Evolutionary conservation across 2,797 vertebrate genomes (phyloP), one percentile per base, ranked within the genome.

Genomic region (Malurus splendens): DNA sequence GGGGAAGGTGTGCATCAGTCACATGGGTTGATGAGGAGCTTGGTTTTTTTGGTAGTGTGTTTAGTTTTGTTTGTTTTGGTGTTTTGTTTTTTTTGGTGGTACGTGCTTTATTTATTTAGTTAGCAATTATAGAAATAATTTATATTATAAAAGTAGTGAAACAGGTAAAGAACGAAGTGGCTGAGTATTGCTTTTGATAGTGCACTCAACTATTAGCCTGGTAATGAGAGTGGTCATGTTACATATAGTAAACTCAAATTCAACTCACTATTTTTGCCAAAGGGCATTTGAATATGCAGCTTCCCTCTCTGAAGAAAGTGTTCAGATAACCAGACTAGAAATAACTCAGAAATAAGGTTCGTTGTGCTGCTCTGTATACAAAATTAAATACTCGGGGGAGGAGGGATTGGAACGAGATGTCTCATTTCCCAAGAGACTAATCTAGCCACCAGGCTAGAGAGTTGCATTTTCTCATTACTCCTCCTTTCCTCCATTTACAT

Each of bases 361-460:
- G 50, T 87, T 94, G 41, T 78, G 48, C 66, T 87, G 30, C 39
- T 89, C 38, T 90, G 60, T 78, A 56, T 86, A 78, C 44, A 70
- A 79, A 89, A 89, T 73, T 78, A 94, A 93, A 92, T 85, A 87
- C 81, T 90, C 8, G 27, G 36, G 47, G 32, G 67, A 84, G 45
- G 11, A 50, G 60, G 38, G 60, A 59, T 51, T 91, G 68, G 50
- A 92, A 92, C 65, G 75, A 94, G 91, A 62, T 94, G 91, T 93
- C 61, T 89, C n/a, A 38, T 93, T 94, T 95, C 93, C 87, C 92
- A 89, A 73, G 77, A 68, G 87, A 81, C 59, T 94, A 89, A 94
- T 89, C 38, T 83, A 82, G 62, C 87, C 80, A 89, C 80, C 52
- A 89, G 80, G 24, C 77, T 84, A 42, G 56, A 87, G 66, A 70